phyloP scores from a whole-genome alignment of 2,888 invertebrate genomes.

The Ochlodes sylvanus region DNA sequence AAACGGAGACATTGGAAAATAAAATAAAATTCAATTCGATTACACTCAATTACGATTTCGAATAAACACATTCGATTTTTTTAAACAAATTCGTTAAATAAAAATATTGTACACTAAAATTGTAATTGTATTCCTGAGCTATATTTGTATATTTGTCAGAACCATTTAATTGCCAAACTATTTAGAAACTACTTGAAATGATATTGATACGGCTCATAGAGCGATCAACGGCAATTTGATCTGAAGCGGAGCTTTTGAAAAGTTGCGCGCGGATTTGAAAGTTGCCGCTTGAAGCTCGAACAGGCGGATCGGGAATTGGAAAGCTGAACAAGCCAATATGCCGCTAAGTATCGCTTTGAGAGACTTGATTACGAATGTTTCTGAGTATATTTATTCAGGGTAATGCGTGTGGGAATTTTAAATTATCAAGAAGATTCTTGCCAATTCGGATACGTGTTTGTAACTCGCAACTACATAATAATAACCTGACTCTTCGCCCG shows the following conservation, averaged over 20 bases:
- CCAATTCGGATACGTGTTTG: neutral
- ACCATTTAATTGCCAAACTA: neutral
- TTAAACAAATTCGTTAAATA: too few relatives aligned
- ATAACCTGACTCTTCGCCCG: too few relatives aligned
- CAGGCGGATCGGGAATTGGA: conserved; percentile 11
- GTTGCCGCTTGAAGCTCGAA: conserved; percentile 6
- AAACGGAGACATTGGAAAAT: too few relatives aligned
- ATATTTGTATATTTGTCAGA: too few relatives aligned
- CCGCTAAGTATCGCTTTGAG: conserved; percentile 25
- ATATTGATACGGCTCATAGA: neutral
- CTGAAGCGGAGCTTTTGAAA: conserved; percentile 14
- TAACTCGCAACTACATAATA: too few relatives aligned
- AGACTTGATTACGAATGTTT: conserved; percentile 25
- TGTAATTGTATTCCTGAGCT: too few relatives aligned
- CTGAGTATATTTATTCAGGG: conserved; percentile 10
- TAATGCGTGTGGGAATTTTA: neutral
- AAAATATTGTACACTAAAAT: too few relatives aligned
- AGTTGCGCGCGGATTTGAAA: conserved; percentile 24
- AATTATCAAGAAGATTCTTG: neutral
- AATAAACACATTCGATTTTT: too few relatives aligned
- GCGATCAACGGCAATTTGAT: conserved; percentile 18
- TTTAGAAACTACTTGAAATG: neutral
- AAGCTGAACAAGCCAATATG: conserved; percentile 28
- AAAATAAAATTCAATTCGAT: too few relatives aligned
- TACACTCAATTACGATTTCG: too few relatives aligned